phyloP scores from a whole-genome alignment of 1,140 invertebrate genomes.

The Scaptomyza pallida region DNA sequence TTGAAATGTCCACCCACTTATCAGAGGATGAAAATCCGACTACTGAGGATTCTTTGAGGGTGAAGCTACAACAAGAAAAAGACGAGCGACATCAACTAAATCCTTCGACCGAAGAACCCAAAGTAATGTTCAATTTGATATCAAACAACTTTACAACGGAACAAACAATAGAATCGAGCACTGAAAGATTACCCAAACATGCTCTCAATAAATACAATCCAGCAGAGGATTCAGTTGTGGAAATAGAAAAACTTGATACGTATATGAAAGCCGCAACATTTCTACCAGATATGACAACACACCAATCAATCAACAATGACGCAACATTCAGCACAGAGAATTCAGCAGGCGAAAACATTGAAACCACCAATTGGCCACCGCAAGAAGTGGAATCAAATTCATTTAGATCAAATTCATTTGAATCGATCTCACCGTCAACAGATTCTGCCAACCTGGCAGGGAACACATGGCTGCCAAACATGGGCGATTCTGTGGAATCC shows the following conservation, averaged over 20 bases:
- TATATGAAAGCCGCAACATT: slow-evolving; percentile 8
- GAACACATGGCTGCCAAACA: slow-evolving; percentile 1
- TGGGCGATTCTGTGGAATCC: not conserved
- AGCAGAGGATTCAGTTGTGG: not conserved
- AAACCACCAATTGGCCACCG: not conserved
- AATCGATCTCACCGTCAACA: not conserved
- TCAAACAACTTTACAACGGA: not conserved
- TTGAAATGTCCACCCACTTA: slow-evolving; percentile 31
- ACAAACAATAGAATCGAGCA: not conserved
- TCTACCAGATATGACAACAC: slow-evolving; percentile 1
- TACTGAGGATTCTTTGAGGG: slow-evolving; percentile 59
- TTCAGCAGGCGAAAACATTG: not conserved
- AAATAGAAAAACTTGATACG: not conserved
- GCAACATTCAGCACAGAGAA: not conserved
- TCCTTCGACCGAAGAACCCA: too few species aligned
- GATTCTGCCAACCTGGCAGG: not conserved
- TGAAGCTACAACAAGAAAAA: slow-evolving; percentile 38
- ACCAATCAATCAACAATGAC: not conserved
- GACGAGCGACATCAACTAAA: not conserved
- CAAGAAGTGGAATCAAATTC: too few species aligned
- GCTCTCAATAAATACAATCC: not conserved
- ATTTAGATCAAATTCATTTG: too few species aligned
- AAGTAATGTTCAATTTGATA: not conserved
- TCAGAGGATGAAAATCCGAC: not conserved
- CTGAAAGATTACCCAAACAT: not conserved